Base-by-base conservation (phyloP, 2,113 vertebrate species). In the Centropus unirufus region DNA sequence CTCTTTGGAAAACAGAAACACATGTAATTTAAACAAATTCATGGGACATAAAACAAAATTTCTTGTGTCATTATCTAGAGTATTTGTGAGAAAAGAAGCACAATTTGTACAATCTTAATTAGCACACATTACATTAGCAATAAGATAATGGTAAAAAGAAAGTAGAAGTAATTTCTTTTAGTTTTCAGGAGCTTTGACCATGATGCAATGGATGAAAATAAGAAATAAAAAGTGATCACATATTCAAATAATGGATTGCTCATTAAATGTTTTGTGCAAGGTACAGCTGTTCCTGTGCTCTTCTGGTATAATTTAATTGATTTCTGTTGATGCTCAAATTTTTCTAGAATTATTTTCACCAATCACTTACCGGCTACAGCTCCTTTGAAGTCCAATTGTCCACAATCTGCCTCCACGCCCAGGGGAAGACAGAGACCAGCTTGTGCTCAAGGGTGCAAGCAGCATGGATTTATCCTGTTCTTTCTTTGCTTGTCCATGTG, bases 401-500 rank as follows among this genome's bases (percentile, higher is more conserved):
- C 32, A 47, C 62, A n/a, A 5, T 24, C 51, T 47, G 19, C 30
- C 24, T 49, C 8, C 14, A 30, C 51, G 69, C 10, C 19, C 24
- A 19, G 34, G 58, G 46, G 29, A n/a, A 59, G 6, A 27, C 11
- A 6, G 34, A 24, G 14, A 29, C 12, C 1, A 1, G 8, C 13
- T 34, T 39, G 19, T 34, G 24, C 17, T 46, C 9, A 2, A 7
- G 21, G 12, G 17, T 34, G 32, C 39, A 5, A 20, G 8, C 5
- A 42, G 17, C n/a, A 20, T 20, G 34, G 19, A 16, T 42, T 69
- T 69, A 12, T 16, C 12, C 9, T 24, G n/a, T 9, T 32, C 44
- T 54, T 52, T 13, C 34, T n/a, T 55, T 26, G 30, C 8, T 16
- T 58, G 8, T 14, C 21, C 14, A 8, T 0, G 2, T 22, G 7